Conservation (phyloP, 2,888 invertebrate genomes). For the Leuctra nigra region DNA sequence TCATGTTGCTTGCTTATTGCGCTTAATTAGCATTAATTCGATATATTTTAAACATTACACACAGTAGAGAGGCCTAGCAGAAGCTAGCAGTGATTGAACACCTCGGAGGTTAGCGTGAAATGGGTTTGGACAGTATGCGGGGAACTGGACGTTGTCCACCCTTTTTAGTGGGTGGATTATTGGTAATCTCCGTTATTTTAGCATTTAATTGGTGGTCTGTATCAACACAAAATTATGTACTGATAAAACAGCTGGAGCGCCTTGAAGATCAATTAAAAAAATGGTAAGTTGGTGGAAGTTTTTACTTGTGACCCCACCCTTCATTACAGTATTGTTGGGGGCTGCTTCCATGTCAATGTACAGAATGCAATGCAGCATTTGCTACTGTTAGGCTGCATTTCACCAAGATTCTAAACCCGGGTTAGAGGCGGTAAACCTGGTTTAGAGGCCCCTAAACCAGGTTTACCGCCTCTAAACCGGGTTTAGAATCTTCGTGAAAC, state of each 20-base stretch:
- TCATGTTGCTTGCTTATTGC: too few species aligned
- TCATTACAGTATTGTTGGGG: too few species aligned
- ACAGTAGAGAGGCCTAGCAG: neutral
- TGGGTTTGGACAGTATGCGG: conserved; percentile 33
- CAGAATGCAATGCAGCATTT: neutral
- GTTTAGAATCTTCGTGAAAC: too few species aligned
- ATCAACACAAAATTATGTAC: conserved; percentile 23
- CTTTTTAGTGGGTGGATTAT: conserved; percentile 24
- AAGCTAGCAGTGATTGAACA: neutral
- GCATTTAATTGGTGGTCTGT: conserved; percentile 26
- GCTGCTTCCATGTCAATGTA: neutral
- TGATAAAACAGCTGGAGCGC: conserved; percentile 25
- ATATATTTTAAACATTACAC: neutral
- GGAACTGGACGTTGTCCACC: conserved; percentile 27
- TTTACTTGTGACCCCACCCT: too few species aligned
- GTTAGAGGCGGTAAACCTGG: too few species aligned
- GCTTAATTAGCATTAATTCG: too few species aligned
- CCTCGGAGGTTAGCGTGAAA: conserved; percentile 20
- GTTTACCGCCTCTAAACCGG: too few species aligned
- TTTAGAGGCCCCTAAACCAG: too few species aligned
- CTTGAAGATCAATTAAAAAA: conserved; percentile 27
- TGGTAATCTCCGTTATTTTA: conserved; percentile 24
- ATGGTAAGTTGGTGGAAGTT: conserved; percentile 25
- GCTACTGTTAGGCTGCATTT: too few species aligned
- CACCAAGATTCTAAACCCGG: too few species aligned